Base-by-base conservation (phyloP, 2,888 invertebrate species). In the Nemotelus nigrinus region DNA sequence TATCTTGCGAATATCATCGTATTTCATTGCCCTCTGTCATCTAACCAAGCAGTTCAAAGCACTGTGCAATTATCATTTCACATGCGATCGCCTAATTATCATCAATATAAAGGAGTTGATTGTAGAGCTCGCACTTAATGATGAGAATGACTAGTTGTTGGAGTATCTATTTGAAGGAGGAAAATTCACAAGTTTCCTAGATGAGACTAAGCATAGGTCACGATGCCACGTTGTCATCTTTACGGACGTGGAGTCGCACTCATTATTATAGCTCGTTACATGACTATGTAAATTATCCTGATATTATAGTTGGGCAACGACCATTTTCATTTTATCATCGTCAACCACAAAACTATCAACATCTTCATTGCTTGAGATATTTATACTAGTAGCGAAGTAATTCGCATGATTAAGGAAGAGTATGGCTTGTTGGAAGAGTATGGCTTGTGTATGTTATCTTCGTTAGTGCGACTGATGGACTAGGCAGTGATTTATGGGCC, bases 281-380 rank as follows among this genome's bases (percentile, higher is more conserved):
- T 45, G 65, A n/a, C 65, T 65, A 65, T 65, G 65, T 45, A 65
- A 65, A 65, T 65, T 65, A 65, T 65, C 65, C 65, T 45, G 65
- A 65, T 65, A 25, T 47, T 45, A 65, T 44, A n/a, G n/a, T 47
- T 39, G 25, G n/a, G 50, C 47, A 10, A 47, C 47, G n/a, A 45
- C 2, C 65, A 10, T 45, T 47, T 65, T 47, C 44, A 2, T 65
- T 45, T 47, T 65, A 65, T 44, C 47, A 65, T 65, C 2, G 63
- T 5, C 63, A 65, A 65, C 65, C 65, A n/a, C 65, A 65, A 65
- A 41, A 44, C n/a, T 65, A 65, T 47, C 8, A 47, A 44, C 65
- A n/a, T 7, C 65, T n/a, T 65, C 65, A 10, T 25, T 25, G 25
- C 25, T 1, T 25, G 1, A 25, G 0, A 1, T 25, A 25, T 25